A percentile compares a stretch with the other conserved stretches of the same genome.
phyloP scores from a whole-genome alignment of 2,888 invertebrate species.

The Calliscelio sp. region DNA sequence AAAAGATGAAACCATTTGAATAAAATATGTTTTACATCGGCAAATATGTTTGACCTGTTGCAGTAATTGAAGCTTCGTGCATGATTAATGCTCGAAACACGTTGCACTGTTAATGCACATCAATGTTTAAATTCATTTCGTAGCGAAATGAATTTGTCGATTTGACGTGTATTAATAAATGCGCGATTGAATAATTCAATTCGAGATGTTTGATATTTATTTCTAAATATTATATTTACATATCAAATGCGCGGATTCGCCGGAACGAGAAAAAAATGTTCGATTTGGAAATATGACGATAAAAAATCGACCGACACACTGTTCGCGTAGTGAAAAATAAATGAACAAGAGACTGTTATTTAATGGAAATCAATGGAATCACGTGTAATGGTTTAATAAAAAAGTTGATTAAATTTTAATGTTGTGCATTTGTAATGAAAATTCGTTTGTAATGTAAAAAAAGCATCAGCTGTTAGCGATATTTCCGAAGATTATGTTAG shows the following conservation, averaged over 20 bases:
- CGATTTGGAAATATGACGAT: too few relatives aligned
- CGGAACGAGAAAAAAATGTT: background rate
- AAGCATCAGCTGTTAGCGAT: slow-evolving; percentile 7
- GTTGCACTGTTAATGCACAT: slow-evolving; percentile 36
- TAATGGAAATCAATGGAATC: slow-evolving; percentile 31
- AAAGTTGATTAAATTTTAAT: slow-evolving; percentile 35
- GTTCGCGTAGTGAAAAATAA: slow-evolving; percentile 29
- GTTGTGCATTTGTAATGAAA: slow-evolving; percentile 4
- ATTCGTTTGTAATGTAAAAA: background rate
- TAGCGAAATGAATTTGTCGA: slow-evolving; percentile 27
- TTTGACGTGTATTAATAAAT: slow-evolving; percentile 35
- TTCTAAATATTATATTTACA: slow-evolving; percentile 6
- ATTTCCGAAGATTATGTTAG: background rate
- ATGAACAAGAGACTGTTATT: slow-evolving; percentile 31
- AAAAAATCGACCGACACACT: too few relatives aligned
- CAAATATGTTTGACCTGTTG: slow-evolving; percentile 56
- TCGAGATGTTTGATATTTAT: slow-evolving; percentile 12
- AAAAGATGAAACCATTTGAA: slow-evolving; percentile 31
- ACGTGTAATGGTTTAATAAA: slow-evolving; percentile 13
- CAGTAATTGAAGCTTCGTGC: slow-evolving; percentile 46
- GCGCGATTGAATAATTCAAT: slow-evolving; percentile 31
- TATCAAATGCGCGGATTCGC: background rate
- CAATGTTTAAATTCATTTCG: slow-evolving; percentile 45
- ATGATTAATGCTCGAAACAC: slow-evolving; percentile 37
- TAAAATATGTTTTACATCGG: slow-evolving; percentile 43